Base-by-base conservation (phyloP, 2,797 vertebrate species). In the Lacerta viridis region DNA sequence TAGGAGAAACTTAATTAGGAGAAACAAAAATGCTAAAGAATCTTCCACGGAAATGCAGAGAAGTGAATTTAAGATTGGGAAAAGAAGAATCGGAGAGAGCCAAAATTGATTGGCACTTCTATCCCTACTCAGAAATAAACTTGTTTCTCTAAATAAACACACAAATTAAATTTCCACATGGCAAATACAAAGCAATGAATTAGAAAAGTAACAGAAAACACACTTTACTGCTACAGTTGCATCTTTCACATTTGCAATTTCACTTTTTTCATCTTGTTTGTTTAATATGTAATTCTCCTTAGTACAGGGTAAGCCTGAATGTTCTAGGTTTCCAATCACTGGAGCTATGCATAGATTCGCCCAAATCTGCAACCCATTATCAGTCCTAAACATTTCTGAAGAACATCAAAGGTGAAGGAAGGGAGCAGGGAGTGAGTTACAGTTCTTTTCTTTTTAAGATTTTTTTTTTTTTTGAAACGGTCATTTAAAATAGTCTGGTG, bases 401-500 rank as follows among this genome's bases (percentile, higher is more conserved):
- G n/a, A 77, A 92, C 84, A 89, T 89, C 61, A 77, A 10, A 93
- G 87, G 33, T 36, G 33, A 29, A 72, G 86, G 61, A 23, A 7
- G n/a, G 79, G 7, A 5, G 36, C 7, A 64, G 36, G 61, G 10
- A 66, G 29, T 79, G n/a, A 27, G 23, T 13, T 4, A 36, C 15
- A 3, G 36, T 74, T 74, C 36, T 85, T 93, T 90, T 43, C 5
- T 8, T 39, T 68, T 27, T 29, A 69, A 68, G 15, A 46, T 46
- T 41, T 9, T 41, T 50, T 86, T 71, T 83, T 95, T 92, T 64
- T 27, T 33, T 33, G 33, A 85, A 85, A 83, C 29, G 33, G 85
- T 86, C 25, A 69, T 88, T 90, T 85, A 41, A 95, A 91, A 92
- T 27, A 83, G 75, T 55, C 79, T 89, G 90, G 43, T 29, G 83